Evolutionary conservation across 2,113 vertebrate genomes (phyloP).

Genomic region (Boulengeromyrus knoepffleri): DNA sequence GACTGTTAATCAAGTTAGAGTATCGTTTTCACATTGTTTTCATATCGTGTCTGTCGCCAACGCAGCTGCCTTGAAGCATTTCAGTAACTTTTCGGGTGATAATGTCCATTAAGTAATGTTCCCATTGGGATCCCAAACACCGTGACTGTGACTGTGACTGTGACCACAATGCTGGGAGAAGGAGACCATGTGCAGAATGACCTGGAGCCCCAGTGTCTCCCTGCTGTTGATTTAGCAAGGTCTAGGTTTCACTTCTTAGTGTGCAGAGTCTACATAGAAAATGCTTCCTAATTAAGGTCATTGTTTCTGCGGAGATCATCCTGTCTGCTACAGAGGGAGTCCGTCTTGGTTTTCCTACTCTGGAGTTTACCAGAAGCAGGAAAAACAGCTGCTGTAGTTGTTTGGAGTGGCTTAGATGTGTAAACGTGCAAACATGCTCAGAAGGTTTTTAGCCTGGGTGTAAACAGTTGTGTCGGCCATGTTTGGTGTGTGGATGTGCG

Average conservation of each 20-base stretch:
- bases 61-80: neutral
- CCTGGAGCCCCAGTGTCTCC: neutral
- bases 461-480: neutral
- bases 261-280: neutral
- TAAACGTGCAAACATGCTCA: neutral
- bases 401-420: neutral
- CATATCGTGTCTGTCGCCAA: neutral
- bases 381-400: neutral
- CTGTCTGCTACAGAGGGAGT: neutral
- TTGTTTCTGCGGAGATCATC: constrained; percentile 2
- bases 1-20: neutral
- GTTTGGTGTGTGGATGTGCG: neutral
- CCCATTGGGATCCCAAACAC: neutral
- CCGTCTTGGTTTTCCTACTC: neutral
- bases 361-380: neutral
- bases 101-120: neutral
- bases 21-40: neutral
- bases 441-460: neutral
- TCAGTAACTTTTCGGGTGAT: neutral
- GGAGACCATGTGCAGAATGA: neutral
- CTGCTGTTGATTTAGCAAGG: neutral
- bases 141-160: neutral
- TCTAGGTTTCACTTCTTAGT: neutral
- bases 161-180: neutral
- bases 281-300: neutral